Evolutionary conservation across 2,113 vertebrate genomes (phyloP).

Genomic region (Pelvicachromis taeniatus): DNA sequence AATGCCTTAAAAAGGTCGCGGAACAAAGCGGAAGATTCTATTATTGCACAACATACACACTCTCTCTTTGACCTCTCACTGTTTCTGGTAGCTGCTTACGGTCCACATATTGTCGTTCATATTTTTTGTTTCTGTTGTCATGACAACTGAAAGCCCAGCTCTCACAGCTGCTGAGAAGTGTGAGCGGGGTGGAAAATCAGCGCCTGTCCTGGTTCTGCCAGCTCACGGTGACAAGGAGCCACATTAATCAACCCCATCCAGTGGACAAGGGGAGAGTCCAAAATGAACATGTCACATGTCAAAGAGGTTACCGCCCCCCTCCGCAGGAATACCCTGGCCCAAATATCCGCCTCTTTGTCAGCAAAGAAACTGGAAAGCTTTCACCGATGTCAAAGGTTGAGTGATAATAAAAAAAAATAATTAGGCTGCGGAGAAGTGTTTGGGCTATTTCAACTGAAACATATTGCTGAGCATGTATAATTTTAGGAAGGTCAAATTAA

Average conservation of each 20-base stretch:
- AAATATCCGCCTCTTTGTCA: not conserved
- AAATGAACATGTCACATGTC: conserved; percentile 50
- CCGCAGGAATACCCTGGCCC: conserved; percentile 56
- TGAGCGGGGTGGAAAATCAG: not conserved
- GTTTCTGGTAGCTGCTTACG: not conserved
- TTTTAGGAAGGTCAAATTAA: conserved; percentile 11
- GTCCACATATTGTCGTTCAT: not conserved
- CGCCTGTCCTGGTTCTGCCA: conserved; percentile 65
- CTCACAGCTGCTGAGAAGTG: not conserved
- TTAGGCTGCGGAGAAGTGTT: not conserved
- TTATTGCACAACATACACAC: not conserved
- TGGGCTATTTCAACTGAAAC: not conserved
- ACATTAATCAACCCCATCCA: conserved; percentile 62
- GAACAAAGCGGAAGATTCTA: not conserved
- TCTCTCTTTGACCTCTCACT: not conserved
- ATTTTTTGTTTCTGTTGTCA: not conserved
- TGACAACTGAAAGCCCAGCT: not conserved
- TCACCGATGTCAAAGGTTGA: not conserved
- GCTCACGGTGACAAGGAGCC: conserved; percentile 39
- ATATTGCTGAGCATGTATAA: not conserved
- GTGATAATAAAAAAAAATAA: not conserved
- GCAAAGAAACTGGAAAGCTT: not conserved
- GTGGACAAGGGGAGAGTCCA: conserved; percentile 45
- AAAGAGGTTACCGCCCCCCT: not conserved
- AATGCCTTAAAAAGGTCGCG: not conserved